Evolutionary conservation across 1,140 invertebrate species (phyloP).

Genomic region (Drosophila suzukii): DNA sequence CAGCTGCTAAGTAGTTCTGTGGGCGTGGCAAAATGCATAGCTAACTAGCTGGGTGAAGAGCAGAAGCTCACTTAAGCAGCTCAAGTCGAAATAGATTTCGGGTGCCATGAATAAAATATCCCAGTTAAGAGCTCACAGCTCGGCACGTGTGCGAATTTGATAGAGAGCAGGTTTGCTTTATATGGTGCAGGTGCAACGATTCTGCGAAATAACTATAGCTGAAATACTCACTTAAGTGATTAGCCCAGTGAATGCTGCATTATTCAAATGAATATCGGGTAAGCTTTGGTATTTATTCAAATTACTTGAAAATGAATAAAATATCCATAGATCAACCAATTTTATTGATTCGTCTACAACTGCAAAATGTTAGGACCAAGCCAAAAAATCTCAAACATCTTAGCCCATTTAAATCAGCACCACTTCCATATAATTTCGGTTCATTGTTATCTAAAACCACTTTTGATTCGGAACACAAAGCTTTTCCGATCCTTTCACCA

Average conservation of each 20-base stretch:
- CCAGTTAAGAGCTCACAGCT: conserved; percentile 37
- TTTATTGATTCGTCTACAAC: no score
- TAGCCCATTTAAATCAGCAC: neutral
- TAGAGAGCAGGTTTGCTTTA: conserved; percentile 11
- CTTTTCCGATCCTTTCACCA: conserved; percentile 24
- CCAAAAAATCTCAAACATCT: neutral
- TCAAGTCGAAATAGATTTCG: conserved; percentile 45
- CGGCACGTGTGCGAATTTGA: conserved; percentile 22
- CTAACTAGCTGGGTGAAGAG: conserved; percentile 66
- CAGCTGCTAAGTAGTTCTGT: conserved; percentile 51
- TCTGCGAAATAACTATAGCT: conserved; percentile 3
- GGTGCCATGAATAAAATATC: conserved; percentile 46
- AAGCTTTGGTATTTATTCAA: neutral
- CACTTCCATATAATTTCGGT: neutral
- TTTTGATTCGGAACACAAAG: conserved; percentile 33
- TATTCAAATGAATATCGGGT: conserved; percentile 2
- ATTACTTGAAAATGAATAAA: neutral
- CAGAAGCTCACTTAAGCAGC: conserved; percentile 43
- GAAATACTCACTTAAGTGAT: conserved; percentile 11
- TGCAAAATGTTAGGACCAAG: no score
- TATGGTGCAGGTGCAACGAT: conserved; percentile 12
- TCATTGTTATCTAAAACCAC: conserved; percentile 24
- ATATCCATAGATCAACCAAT: neutral
- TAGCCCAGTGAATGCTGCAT: conserved; percentile 6
- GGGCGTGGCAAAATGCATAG: conserved; percentile 66